These are phyloP conservation scores for Eupithecia abbreviata DNA, from an alignment of 2,888 invertebrate species.

Conservation along the genomic window DNA sequence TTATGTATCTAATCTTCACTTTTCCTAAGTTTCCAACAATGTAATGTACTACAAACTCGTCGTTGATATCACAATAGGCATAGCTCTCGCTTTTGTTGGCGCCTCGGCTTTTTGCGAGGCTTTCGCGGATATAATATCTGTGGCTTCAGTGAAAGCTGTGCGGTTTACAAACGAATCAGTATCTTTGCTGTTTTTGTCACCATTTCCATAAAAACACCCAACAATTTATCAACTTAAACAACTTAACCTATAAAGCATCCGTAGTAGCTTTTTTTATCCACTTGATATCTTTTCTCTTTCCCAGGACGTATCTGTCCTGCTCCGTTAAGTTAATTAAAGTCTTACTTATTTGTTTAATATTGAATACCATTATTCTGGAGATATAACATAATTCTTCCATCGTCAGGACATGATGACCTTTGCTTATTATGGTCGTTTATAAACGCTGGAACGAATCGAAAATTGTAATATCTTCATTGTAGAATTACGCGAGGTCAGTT, in stretches of 20 bases:
- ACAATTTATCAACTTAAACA: too few species aligned
- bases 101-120: conserved; percentile 53
- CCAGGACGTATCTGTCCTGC: background rate
- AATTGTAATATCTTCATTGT: conserved; percentile 57
- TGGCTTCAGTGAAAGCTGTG: conserved; percentile 60
- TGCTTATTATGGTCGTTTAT: conserved; percentile 39
- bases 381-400: background rate
- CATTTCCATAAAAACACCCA: background rate
- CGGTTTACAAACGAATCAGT: conserved; percentile 47
- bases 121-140: conserved; percentile 56
- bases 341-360: too few species aligned
- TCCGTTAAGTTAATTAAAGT: background rate
- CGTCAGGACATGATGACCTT: conserved; percentile 34
- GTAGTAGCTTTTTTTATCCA: background rate
- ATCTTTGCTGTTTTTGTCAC: background rate
- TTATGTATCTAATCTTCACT: background rate
- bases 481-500: conserved; percentile 53
- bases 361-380: too few species aligned
- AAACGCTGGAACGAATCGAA: conserved; percentile 61
- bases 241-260: background rate
- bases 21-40: conserved; percentile 1
- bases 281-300: background rate
- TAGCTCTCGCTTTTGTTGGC: conserved; percentile 48
- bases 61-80: conserved; percentile 28
- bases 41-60: conserved; percentile 30